Base-by-base conservation (phyloP, 92 coral and sea anemone species). In the Epizoanthus illoricatus region DNA sequence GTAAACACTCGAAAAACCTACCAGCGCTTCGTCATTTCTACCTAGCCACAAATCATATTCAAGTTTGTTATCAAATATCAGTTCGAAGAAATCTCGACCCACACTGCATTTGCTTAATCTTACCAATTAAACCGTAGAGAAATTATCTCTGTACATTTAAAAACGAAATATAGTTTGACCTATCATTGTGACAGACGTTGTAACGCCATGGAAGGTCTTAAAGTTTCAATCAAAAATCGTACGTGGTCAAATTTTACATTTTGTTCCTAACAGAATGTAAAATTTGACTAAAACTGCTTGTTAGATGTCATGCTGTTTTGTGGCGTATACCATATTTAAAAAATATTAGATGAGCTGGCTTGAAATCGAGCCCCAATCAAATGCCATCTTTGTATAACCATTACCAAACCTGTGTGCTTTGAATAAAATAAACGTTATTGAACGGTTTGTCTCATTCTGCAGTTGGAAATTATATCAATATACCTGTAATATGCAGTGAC, bases 311-410 rank as follows among this genome's bases (percentile, higher is more conserved):
- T 16, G 73, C 73, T 68, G 73, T 5, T 36, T 68, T 68, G 73
- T 24, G 73, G 73, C 49, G 42, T 17, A 16, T 19, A 33, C 52
- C 49, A 33, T 36, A 68, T 68, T 33, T 15, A 33, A 39, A 39
- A 68, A 40, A 13, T 39, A 68, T 68, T 68, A 68, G n/a, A 68
- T 39, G 40, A 68, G 73, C 40, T 39, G 73, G 49, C 45, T 2
- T 68, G 52, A 68, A 68, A 68, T 40, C 73, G 73, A 68, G 23
- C 73, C 47, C 47, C 49, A 68, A 68, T 33, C 73, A 68, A 66
- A 68, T 68, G 6, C 73, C 73, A 68, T 43, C 21, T 43, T 5
- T 36, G 73, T 68, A 7, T 68, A 39, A 9, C 45, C 19, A 16
- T 39, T 1, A 17, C 7, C 4, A 68, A 19, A 19, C 40, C 47